These are phyloP conservation scores for Panzeria rudis DNA, from an alignment of 2,888 invertebrate species.

Conservation along the genomic window DNA sequence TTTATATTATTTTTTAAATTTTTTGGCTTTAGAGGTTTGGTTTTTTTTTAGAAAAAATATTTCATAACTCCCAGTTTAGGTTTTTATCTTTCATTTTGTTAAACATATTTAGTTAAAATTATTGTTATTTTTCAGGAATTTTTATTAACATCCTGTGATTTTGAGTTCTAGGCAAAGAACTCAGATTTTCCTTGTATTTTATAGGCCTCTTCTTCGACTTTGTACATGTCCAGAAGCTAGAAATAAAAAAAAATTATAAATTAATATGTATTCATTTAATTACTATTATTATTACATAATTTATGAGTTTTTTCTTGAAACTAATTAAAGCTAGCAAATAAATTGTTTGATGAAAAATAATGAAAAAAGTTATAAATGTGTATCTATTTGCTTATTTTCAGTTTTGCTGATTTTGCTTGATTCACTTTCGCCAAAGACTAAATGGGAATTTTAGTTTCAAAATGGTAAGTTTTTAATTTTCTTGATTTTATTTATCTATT, in stretches of 20 bases:
- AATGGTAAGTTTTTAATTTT: no score
- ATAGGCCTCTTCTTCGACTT: slow-evolving; percentile 96
- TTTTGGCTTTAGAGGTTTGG: slow-evolving; percentile 58
- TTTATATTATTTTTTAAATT: slow-evolving; percentile 41
- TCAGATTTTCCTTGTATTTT: slow-evolving; percentile 94
- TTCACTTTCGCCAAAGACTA: no score
- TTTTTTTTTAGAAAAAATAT: slow-evolving; percentile 60
- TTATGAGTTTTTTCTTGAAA: no score
- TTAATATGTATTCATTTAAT: background rate
- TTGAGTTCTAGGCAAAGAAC: slow-evolving; percentile 90
- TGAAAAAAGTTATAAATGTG: no score
- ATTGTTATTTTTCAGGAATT: slow-evolving; percentile 63
- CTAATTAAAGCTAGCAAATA: no score
- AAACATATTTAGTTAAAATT: slow-evolving; percentile 59
- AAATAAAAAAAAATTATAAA: slow-evolving; percentile 11
- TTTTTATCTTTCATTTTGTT: slow-evolving; percentile 53
- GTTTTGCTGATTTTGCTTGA: no score
- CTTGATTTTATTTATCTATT: no score
- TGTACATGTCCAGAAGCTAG: slow-evolving; percentile 96
- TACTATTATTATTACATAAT: no score
- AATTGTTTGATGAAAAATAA: no score
- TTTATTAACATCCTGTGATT: slow-evolving; percentile 50
- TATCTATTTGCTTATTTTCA: no score
- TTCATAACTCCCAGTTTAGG: slow-evolving; percentile 52
- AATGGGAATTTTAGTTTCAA: no score